Evolutionary conservation across 2,888 invertebrate genomes (phyloP), one percentile per base, ranked within the genome.

Genomic region (Apotomis capreana): DNA sequence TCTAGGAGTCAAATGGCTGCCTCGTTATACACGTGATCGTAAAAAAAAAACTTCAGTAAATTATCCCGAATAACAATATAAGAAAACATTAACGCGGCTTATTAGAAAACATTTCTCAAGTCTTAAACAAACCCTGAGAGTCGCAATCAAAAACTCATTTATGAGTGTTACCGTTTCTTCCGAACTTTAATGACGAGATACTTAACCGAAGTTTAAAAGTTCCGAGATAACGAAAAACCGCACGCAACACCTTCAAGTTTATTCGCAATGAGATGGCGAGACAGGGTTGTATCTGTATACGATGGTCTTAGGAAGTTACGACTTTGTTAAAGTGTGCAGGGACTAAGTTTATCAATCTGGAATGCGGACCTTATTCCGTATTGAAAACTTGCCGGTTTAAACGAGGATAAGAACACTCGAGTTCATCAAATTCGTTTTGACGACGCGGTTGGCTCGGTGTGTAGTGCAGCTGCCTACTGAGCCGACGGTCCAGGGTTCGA

Each of bases 141-240:
- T 54, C 52, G 54, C 70, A 64, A 70, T 70, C 36, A 51, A 70
- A 59, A 60, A 12, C 60, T 15, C 46, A 57, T 64, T 64, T 51
- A 70, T 44, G 59, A 63, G 13, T 37, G 9, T 10, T 52, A 54
- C 44, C 36, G 54, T 70, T 59, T 59, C n/a, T 70, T 64, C n/a
- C 64, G 15, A 60, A 65, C 46, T 55, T 70, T 65, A 65, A 55
- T 49, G 64, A 52, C n/a, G 64, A 59, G 49, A 65, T 65, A 59
- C 64, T 52, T 12, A 44, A 12, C 60, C 15, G 46, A 65, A 70
- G 70, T 70, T 70, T 46, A 49, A 60, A 70, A 60, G 54, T 70
- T 60, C 15, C 54, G 51, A 36, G 62, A 69, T 68, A 57, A 65
- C 65, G 54, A 60, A 70, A 65, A 60, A 70, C 70, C 65, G 55